Percentiles rank a stretch among this genome's conserved stretches.
Evolutionary conservation across 1,140 invertebrate species (phyloP).

Genomic region (Drosophila sp.): DNA sequence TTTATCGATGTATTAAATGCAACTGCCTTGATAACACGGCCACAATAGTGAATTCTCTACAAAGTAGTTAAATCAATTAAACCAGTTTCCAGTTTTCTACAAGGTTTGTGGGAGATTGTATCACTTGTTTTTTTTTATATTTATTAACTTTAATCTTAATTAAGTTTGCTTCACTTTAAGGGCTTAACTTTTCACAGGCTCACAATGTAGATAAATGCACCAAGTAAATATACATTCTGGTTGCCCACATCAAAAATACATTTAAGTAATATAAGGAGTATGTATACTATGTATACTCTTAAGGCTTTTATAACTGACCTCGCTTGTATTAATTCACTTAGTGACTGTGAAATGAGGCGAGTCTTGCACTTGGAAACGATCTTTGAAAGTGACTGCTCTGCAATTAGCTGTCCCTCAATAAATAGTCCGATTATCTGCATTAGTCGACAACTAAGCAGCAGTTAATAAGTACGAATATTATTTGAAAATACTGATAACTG

Average conservation of each 20-base stretch:
- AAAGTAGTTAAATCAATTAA: slow-evolving; percentile 14
- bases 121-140: slow-evolving; percentile 21
- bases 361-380: slow-evolving; percentile 23
- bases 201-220: too few relatives aligned
- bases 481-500: slow-evolving; percentile 60
- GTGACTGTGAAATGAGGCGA: slow-evolving; percentile 14
- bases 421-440: slow-evolving; percentile 28
- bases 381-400: slow-evolving; percentile 3
- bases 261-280: background rate
- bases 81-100: slow-evolving; percentile 22
- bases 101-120: slow-evolving; percentile 39
- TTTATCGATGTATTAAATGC: too few relatives aligned
- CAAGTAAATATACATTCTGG: too few relatives aligned
- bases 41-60: background rate
- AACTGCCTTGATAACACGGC: background rate
- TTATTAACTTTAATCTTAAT: slow-evolving; percentile 4
- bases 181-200: too few relatives aligned
- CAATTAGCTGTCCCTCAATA: slow-evolving; percentile 15
- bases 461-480: slow-evolving; percentile 10
- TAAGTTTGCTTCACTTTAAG: background rate
- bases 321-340: slow-evolving; percentile 6
- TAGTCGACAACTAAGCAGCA: slow-evolving; percentile 9
- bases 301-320: slow-evolving; percentile 37
- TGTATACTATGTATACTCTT: slow-evolving; percentile 1
- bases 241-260: background rate